These are phyloP conservation scores for Atta texana DNA, from an alignment of 1,140 invertebrate species.

Conservation along the genomic window DNA sequence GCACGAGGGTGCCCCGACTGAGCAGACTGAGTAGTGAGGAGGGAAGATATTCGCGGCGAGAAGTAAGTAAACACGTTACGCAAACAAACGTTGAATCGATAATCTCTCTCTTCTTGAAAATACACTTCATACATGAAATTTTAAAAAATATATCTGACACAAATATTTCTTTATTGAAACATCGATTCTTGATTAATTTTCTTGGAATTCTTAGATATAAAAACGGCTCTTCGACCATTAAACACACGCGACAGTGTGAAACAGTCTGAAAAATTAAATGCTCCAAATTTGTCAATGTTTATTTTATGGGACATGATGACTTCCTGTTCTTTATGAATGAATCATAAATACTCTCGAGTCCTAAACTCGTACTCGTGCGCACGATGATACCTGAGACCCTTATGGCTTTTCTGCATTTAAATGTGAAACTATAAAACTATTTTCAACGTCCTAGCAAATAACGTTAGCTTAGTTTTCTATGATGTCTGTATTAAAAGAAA, in stretches of 20 bases:
- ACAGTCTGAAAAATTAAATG: not conserved
- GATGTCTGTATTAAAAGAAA: not conserved
- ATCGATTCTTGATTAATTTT: not conserved
- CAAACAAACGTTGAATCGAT: constrained; percentile 79
- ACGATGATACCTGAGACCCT: not conserved
- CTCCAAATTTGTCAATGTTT: constrained; percentile 4
- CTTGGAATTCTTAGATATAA: not conserved
- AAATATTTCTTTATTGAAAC: not conserved
- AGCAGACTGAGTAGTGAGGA: constrained; percentile 60
- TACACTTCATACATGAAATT: constrained; percentile 11
- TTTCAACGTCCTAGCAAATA: no score
- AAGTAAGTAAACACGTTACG: constrained; percentile 82
- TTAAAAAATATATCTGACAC: not conserved
- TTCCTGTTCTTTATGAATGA: not conserved
- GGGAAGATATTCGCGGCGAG: constrained; percentile 78
- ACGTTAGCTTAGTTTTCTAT: no score
- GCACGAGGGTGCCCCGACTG: constrained; percentile 67
- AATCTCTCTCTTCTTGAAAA: constrained; percentile 20
- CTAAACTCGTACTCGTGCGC: not conserved
- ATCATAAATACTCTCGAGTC: not conserved
- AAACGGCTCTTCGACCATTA: not conserved
- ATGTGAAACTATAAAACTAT: not conserved
- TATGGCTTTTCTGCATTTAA: not conserved
- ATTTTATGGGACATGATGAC: not conserved
- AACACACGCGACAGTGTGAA: not conserved